phyloP scores from a whole-genome alignment of 2,797 vertebrate species.

The Hephaestus fuliginosus region DNA sequence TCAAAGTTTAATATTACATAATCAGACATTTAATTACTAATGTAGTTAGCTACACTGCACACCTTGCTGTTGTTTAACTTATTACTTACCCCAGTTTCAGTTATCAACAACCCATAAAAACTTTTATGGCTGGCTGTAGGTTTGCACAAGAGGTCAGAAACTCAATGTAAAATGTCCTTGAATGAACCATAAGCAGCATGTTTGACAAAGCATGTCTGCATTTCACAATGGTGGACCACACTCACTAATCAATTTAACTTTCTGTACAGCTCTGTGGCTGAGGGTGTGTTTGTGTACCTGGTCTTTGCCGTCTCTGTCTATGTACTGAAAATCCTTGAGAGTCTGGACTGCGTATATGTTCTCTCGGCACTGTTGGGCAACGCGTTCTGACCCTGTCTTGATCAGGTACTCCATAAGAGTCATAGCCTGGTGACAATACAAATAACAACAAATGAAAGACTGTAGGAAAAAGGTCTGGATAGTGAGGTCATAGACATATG shows the following conservation, averaged over 20 bases:
- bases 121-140: constrained; percentile 25
- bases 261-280: constrained; percentile 32
- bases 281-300: constrained; percentile 82
- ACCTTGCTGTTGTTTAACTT: background rate
- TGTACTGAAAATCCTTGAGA: constrained; percentile 95
- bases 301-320: constrained; percentile 95
- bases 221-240: constrained; percentile 50
- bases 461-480: background rate
- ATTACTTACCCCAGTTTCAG: constrained; percentile 5
- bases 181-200: constrained; percentile 26
- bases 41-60: background rate
- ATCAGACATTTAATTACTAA: background rate
- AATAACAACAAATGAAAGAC: constrained; percentile 22
- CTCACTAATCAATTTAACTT: constrained; percentile 40
- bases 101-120: constrained; percentile 35
- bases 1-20: background rate
- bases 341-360: constrained; percentile 96
- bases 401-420: constrained; percentile 97
- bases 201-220: constrained; percentile 42
- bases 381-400: constrained; percentile 95
- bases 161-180: constrained; percentile 48
- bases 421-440: constrained; percentile 88
- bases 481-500: background rate
- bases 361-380: constrained; percentile 95
- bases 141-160: constrained; percentile 56